Base-by-base conservation (phyloP, 2,888 invertebrate genomes). In the Cactoblastis cactorum region DNA sequence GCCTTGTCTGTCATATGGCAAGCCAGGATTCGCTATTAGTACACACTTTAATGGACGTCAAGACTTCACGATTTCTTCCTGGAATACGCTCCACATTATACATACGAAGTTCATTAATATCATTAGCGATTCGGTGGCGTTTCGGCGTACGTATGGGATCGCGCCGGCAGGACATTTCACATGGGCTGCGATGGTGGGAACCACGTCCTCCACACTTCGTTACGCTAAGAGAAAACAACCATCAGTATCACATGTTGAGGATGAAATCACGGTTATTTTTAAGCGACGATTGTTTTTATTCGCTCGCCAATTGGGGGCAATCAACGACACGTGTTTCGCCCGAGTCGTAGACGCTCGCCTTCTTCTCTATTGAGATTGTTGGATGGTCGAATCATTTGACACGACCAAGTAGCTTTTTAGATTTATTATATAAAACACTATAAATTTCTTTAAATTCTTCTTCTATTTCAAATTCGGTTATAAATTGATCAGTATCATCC, bases 231-330 rank as follows among this genome's bases (percentile, higher is more conserved):
- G 80, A 80, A 80, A 82, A 83, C 80, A 80, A 74, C 65, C 76
- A 75, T 83, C n/a, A n/a, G n/a, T n/a, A n/a, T n/a, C 88, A 89
- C 85, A 86, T 88, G 87, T 83, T 87, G 72, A 64, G 62, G 77
- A 89, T 89, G 88, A 88, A 89, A 89, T 89, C 89, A 89, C 88
- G 83, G 87, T 80, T 89, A 89, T 89, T 89, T 89, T 88, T 86
- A 83, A 83, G 83, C 83, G 82, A 82, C 79, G 87, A 87, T 88
- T 88, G 88, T 89, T 89, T 89, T 89, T 88, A 89, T 89, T 89
- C 83, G 87, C 73, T 80, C 84, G 86, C 87, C 89, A 89, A 89
- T 89, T 89, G 89, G 74, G 88, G 87, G 81, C 89, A 88, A 89
- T 89, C 88, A 89, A 67, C 73, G 86, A 81, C 88, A 89, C 89